Percentiles rank a stretch among this genome's conserved stretches.
These are phyloP conservation scores for Podargus strigoides DNA, from an alignment of 2,797 vertebrate species.

Conservation along the genomic window DNA sequence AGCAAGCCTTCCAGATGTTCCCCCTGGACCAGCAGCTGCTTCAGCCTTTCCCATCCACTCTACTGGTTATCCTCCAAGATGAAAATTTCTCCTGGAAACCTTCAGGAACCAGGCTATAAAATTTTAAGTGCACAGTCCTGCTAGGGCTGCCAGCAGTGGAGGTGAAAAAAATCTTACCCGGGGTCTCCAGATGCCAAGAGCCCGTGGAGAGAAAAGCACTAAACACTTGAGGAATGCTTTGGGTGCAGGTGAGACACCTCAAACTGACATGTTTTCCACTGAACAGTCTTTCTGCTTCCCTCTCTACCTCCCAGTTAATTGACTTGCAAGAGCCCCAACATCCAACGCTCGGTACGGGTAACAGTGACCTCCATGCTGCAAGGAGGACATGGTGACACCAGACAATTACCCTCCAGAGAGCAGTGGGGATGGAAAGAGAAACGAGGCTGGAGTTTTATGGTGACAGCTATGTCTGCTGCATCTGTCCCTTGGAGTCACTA, in stretches of 20 bases:
- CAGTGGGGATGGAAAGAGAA: not conserved
- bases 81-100: not conserved
- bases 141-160: not conserved
- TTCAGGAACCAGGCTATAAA: not conserved
- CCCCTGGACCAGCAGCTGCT: not conserved
- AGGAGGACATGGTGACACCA: not conserved
- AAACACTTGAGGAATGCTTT: not conserved
- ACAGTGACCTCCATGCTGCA: not conserved
- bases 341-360: rapidly evolving
- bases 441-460: not conserved
- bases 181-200: not conserved
- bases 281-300: not conserved
- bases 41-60: not conserved
- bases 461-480: not conserved
- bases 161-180: not conserved
- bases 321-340: not conserved
- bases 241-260: not conserved
- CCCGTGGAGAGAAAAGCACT: not conserved
- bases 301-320: not conserved
- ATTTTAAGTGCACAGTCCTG: not conserved
- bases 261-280: not conserved
- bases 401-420: not conserved
- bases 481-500: not conserved
- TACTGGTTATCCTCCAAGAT: not conserved
- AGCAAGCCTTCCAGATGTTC: not conserved